Evolutionary conservation across 2,113 vertebrate genomes (phyloP).

Genomic region (Ammodramus savannarum): DNA sequence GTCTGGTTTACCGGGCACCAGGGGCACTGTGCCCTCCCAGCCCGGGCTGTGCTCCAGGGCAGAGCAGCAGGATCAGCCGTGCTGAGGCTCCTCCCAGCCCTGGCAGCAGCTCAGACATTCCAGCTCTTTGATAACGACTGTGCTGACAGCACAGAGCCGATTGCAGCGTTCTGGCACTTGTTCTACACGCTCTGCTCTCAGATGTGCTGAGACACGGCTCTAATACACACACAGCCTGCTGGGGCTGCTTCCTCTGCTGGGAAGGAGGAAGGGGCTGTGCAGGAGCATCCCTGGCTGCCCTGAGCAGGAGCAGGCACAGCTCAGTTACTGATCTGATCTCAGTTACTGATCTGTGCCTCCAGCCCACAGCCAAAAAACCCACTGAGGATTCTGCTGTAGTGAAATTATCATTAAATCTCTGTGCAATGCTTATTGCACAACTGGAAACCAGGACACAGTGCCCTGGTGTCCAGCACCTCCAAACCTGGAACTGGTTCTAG

Average conservation of each 20-base stretch:
- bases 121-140: not conserved
- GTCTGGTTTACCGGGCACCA: not conserved
- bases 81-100: not conserved
- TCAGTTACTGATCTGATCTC: not conserved
- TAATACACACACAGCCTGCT: not conserved
- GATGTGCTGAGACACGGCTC: not conserved
- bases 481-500: not conserved
- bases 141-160: not conserved
- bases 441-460: not conserved
- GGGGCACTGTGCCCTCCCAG: not conserved
- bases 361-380: not conserved
- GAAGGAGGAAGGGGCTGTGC: not conserved
- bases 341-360: not conserved
- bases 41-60: not conserved
- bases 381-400: not conserved
- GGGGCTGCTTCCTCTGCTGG: not conserved
- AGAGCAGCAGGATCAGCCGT: fast-evolving
- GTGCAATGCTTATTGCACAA: not conserved
- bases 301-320: not conserved
- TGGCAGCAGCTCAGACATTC: not conserved
- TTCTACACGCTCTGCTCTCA: not conserved
- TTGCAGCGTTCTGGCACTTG: not conserved
- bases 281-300: not conserved
- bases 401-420: not conserved
- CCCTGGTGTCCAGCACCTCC: not conserved